Conservation (phyloP, 2,888 invertebrate genomes). For the Scaptomyza cyrtandrae region DNA sequence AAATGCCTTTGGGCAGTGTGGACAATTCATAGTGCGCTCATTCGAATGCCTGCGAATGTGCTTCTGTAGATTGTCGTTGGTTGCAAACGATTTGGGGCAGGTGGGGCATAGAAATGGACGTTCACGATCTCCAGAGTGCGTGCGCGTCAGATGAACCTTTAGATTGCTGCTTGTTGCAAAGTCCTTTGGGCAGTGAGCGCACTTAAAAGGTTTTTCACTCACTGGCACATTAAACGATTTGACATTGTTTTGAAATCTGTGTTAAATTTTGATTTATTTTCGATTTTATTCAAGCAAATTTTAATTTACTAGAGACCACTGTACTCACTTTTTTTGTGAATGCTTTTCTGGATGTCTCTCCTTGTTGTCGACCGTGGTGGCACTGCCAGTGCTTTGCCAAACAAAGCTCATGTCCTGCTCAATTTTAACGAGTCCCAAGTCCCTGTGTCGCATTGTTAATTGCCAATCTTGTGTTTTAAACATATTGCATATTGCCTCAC, state of each 20-base stretch:
- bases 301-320: neutral
- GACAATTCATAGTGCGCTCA: conserved; percentile 45
- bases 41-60: conserved; percentile 52
- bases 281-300: neutral
- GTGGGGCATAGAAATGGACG: conserved; percentile 51
- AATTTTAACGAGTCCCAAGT: conserved; percentile 49
- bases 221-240: conserved; percentile 8
- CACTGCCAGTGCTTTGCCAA: conserved; percentile 32
- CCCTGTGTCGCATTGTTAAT: conserved; percentile 51
- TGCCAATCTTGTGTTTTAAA: conserved; percentile 53
- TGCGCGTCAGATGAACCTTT: conserved; percentile 48
- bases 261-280: neutral
- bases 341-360: conserved; percentile 33
- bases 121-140: conserved; percentile 50
- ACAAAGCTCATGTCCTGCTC: conserved; percentile 55
- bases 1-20: conserved; percentile 54
- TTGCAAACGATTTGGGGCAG: conserved; percentile 51
- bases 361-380: conserved; percentile 21
- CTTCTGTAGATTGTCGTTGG: conserved; percentile 50
- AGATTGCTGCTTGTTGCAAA: conserved; percentile 53
- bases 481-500: conserved; percentile 58
- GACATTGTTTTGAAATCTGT: conserved; percentile 26
- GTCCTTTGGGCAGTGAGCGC: conserved; percentile 48
- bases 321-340: conserved; percentile 39
- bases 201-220: conserved; percentile 46